Base-by-base conservation (phyloP, 2,888 invertebrate genomes). In the Pachycephus smyrnensis region DNA sequence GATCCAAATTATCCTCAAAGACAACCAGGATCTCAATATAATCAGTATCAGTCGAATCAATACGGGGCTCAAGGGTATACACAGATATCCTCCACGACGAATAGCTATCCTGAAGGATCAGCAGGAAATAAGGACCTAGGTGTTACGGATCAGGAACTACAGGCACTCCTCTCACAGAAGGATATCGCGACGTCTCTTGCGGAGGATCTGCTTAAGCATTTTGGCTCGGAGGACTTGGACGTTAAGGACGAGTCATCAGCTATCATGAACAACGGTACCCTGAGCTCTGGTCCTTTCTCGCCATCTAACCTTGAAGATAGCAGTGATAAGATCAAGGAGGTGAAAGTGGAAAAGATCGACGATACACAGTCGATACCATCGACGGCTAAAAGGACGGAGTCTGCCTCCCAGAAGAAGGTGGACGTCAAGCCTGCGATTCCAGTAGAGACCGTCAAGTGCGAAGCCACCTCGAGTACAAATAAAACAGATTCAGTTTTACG, bases 141-240 rank as follows among this genome's bases (percentile, higher is more conserved):
- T 77, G 94, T 95, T 4, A 94, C 94, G 83, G 96, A 96, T 86
- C 95, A 95, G 90, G 96, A 96, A 85, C 91, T 96, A 68, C 95
- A 95, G 84, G 95, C 95, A 80, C 91, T 96, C 69, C 91, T 96
- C n/a, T 95, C 95, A 1, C 95, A 95, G 84, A 95, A 95, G 85
- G 96, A 96, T 88, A 93, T 95, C 75, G 94, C 95, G 0, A 96
- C 97, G 80, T 95, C 96, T 69, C 93, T 97, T 82, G 97, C 97
- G 73, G 98, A 98, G 91, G 97, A 98, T 92, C 92, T 98, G 79
- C 92, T 98, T 77, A 96, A 97, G 91, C 96, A 97, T 87, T 96
- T 98, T 88, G 95, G 95, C 15, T 95, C 96, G 32, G 94, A 96
- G 23, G 95, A 94, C 82, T 93, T 95, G 1, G 94, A 94, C 75